Base-by-base conservation (phyloP, 2,888 invertebrate species). In the Leptinotarsa haldemani region DNA sequence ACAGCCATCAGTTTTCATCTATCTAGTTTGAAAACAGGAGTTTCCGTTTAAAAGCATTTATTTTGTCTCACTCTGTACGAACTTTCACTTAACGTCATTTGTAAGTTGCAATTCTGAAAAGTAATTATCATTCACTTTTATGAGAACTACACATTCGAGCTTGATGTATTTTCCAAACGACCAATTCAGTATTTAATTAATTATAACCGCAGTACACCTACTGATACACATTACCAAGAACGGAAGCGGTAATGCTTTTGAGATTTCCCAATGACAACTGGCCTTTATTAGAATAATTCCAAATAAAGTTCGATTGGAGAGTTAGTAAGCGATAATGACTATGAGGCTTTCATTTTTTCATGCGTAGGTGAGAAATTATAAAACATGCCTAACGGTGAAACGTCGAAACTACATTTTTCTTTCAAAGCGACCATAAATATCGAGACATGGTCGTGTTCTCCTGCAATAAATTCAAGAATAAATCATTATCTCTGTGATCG, bases 81-180 rank as follows among this genome's bases (percentile, higher is more conserved):
- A 30, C 30, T 40, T 40, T 40, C 9, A 9, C 30, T 40, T 2
- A 40, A 9, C 30, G 2, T 40, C 30, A 40, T 40, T 40, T 40
- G 9, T 40, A 40, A 61, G 30, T n/a, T 30, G 61, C 25, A 25
- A 25, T 30, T 61, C 61, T 30, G 61, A 30, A 61, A 61, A 30
- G 15, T 61, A 61, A 61, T 61, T 30, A 61, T 9, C 61, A 61
- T 61, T 61, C 30, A 25, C n/a, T 61, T 61, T 61, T 30, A 61
- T 61, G 61, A 30, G 61, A 61, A 40, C 7, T 25, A 40, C 30
- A 25, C 25, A 30, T 61, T 40, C 25, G 25, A 61, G 30, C 16
- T 30, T 30, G 25, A 61, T 18, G 61, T 30, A 16, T 61, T 40
- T n/a, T 61, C 61, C 61, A n/a, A 56, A 61, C 61, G 16, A n/a